Base-by-base conservation (phyloP, 2,113 vertebrate species). In the Boleophthalmus pectinirostris region DNA sequence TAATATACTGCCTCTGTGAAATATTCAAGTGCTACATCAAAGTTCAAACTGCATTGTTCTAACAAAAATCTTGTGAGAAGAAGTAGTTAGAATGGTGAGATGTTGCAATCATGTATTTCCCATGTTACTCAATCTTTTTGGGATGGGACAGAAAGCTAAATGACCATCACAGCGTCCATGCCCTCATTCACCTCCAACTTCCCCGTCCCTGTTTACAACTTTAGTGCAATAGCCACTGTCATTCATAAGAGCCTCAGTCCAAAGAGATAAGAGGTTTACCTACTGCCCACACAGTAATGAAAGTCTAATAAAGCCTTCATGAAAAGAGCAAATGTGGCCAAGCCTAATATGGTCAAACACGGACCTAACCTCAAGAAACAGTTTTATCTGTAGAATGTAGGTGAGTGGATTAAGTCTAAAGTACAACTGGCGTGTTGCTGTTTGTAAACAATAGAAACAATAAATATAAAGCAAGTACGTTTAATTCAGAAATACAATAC, bases 141-240 rank as follows among this genome's bases (percentile, higher is more conserved):
- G 5, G 16, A 43, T 43, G 38, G 38, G 47, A 15, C 47, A 81
- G 63, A 81, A 60, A 71, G 23, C 18, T 88, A 89, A 91, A 87
- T 78, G 74, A 72, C 61, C 75, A 69, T 54, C 60, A 43, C 81
- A 69, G 54, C 20, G 60, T 58, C 68, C 45, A 10, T 85, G 47
- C 72, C 81, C 80, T 68, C 79, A 84, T 85, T 87, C 77, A 90
- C 88, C 81, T 80, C 64, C 66, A 13, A 23, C 29, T 76, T n/a
- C 74, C 80, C 75, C 86, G 77, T 81, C 13, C 10, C 29, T 66
- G 7, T 78, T 38, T 23, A 21, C 71, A 47, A 68, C 2, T 72
- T 61, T 46, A 18, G 45, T 61, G 75, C 69, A 61, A 71, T 61
- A 68, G 51, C 72, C 68, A 72, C 73, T 71, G 66, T 78, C 74